Evolutionary conservation across 2,113 vertebrate species (phyloP).

Genomic region (Pachypanchax playfairii): DNA sequence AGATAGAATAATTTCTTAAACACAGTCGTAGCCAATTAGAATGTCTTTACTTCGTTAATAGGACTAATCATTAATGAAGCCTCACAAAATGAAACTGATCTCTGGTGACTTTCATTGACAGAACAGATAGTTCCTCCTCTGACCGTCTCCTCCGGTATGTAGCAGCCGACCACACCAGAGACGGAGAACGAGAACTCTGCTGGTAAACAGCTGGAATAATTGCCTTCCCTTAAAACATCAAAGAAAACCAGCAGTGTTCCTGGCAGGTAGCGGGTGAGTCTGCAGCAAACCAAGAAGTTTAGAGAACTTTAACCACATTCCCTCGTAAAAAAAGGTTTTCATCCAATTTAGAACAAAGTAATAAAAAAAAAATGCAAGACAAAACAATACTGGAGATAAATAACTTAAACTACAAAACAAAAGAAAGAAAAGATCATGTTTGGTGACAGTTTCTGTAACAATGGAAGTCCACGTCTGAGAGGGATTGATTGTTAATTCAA

Average conservation of each 20-base stretch:
- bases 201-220: conserved; percentile 35
- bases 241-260: conserved; percentile 8
- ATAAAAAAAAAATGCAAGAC: background rate
- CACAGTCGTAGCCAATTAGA: no score
- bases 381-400: background rate
- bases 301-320: background rate
- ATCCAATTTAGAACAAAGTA: background rate
- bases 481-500: background rate
- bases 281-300: background rate
- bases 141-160: conserved; percentile 20
- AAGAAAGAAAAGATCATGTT: no score
- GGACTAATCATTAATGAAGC: conserved; percentile 12
- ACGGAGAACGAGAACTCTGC: conserved; percentile 21
- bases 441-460: background rate
- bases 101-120: conserved; percentile 67
- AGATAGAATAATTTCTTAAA: no score
- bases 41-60: conserved; percentile 8
- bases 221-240: conserved; percentile 22
- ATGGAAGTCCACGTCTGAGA: background rate
- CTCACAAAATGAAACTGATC: conserved; percentile 57
- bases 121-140: conserved; percentile 35
- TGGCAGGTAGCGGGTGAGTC: conserved; percentile 7
- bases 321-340: background rate
- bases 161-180: conserved; percentile 38
- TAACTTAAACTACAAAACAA: background rate